A percentile compares a stretch with the other conserved stretches of the same genome.
These are phyloP conservation scores for Falco rusticolus DNA, from an alignment of 2,797 vertebrate species.

Conservation along the genomic window DNA sequence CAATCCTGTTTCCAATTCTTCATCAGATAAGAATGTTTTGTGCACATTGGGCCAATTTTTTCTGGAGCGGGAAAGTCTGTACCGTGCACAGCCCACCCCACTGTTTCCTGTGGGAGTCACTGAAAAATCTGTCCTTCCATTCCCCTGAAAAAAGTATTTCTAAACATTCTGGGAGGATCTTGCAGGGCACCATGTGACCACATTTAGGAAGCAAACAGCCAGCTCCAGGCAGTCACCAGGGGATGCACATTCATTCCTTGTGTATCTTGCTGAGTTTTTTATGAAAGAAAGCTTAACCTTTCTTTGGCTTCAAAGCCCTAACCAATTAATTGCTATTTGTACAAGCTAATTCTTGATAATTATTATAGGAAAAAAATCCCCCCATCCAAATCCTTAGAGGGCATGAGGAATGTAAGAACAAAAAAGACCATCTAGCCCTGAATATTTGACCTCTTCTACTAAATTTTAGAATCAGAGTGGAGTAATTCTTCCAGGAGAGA, in stretches of 20 bases:
- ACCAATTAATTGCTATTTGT: conserved; percentile 9
- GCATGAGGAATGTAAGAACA: background rate
- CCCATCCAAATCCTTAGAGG: background rate
- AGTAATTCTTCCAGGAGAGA: background rate
- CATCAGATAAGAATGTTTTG: conserved; percentile 63
- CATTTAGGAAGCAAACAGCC: background rate
- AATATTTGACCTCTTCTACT: background rate
- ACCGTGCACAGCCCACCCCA: background rate
- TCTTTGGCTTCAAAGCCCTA: conserved; percentile 12
- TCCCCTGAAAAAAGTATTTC: conserved; percentile 39
- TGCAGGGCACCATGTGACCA: background rate
- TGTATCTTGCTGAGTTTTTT: background rate
- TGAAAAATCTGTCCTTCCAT: conserved; percentile 32
- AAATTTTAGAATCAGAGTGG: background rate
- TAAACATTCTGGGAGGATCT: background rate
- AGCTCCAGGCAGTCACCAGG: background rate
- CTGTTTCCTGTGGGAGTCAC: conserved; percentile 54
- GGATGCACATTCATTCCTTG: background rate
- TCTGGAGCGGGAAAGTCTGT: conserved; percentile 45
- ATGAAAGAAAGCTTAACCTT: conserved; percentile 25
- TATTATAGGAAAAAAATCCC: background rate
- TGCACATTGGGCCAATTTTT: conserved; percentile 12
- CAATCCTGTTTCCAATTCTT: conserved; percentile 36
- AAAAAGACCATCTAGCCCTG: background rate
- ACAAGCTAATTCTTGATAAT: conserved; percentile 17